Base-by-base conservation (phyloP, 2,113 vertebrate species). In the Athene noctua region DNA sequence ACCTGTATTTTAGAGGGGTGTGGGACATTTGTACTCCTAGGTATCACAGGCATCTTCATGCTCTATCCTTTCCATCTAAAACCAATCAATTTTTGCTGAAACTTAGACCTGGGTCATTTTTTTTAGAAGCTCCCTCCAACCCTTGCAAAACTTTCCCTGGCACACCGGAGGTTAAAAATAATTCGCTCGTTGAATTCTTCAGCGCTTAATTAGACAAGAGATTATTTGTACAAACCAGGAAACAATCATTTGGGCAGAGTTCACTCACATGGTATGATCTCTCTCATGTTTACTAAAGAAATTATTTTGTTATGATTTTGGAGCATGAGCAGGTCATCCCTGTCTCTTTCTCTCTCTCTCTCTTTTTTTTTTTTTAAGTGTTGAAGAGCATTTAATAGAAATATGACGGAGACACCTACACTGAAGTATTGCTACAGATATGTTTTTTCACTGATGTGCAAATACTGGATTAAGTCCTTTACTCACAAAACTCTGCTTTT, bases 121-220 rank as follows among this genome's bases (percentile, higher is more conserved):
- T 67, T 47, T 30, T 30, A 82, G 22, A 21, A 46, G 7, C 4
- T 0, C 0, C 8, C 9, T 2, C 9, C 20, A 4, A 9, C 27
- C 9, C 94, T 73, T 90, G 13, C 15, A 40, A 78, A 80, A 46
- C 5, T 58, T 14, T 52, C 54, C 40, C 51, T 1, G 23, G 23
- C 46, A 58, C 3, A 2, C 21, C 25, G 61, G 27, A 15, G 52
- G 73, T 95, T 96, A 92, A 84, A 71, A 86, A 36, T 34, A 72
- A 78, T 80, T 68, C 9, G 0, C 58, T 90, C 8, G 1, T 52
- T 51, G n/a, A 61, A 18, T 59, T 72, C 80, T 83, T 94, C 12
- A 77, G 46, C 8, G 9, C 47, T 94, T 73, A 92, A 96, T 86
- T 94, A 95, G 89, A 49, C 21, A 38, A 61, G 44, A 94, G 57